Evolutionary conservation across 2,888 invertebrate species (phyloP).

Genomic region (Ischnura elegans): DNA sequence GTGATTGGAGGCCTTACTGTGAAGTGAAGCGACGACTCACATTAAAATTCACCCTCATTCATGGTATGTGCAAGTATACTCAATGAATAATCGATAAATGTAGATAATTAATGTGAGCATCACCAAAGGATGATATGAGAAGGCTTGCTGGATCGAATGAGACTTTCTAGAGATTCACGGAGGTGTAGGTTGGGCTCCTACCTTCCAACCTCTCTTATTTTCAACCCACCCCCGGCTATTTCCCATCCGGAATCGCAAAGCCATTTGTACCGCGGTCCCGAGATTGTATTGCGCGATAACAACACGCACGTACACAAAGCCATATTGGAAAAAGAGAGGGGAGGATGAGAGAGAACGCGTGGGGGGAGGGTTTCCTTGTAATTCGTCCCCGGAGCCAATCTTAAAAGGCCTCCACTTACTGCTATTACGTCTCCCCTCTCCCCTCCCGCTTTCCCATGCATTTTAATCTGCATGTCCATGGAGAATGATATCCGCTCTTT

Average conservation of each 20-base stretch:
- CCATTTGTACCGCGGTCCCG: slow-evolving; percentile 24
- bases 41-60: slow-evolving; percentile 3
- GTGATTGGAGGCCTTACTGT: slow-evolving; percentile 42
- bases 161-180: too few relatives aligned
- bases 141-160: too few relatives aligned
- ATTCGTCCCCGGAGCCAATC: slow-evolving; percentile 27
- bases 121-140: too few relatives aligned
- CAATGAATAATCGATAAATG: too few relatives aligned
- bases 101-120: too few relatives aligned
- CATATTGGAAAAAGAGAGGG: not conserved
- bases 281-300: slow-evolving; percentile 59
- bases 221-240: not conserved
- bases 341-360: not conserved
- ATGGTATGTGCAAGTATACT: too few relatives aligned
- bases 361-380: slow-evolving; percentile 20
- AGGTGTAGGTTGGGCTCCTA: too few relatives aligned
- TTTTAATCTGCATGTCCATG: slow-evolving; percentile 6
- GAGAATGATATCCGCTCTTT: not conserved
- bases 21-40: not conserved
- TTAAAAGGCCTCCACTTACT: slow-evolving; percentile 49
- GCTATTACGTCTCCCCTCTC: slow-evolving; percentile 12
- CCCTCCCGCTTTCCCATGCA: not conserved
- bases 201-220: not conserved
- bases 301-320: not conserved
- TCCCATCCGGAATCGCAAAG: not conserved